Evolutionary conservation across 2,888 invertebrate species (phyloP).

Genomic region (Sarcophaga carnaria): DNA sequence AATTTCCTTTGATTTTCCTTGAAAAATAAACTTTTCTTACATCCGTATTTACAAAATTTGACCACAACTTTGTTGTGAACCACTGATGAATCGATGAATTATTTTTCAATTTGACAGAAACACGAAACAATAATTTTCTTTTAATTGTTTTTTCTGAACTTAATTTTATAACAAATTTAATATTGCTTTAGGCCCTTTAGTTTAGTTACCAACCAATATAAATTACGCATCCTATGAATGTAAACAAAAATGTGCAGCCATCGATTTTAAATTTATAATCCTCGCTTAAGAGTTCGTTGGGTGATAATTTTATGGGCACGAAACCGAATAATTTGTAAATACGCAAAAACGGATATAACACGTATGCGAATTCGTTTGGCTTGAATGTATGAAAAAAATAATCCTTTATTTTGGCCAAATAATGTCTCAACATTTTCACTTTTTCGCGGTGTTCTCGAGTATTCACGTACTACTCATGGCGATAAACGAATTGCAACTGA

Average conservation of each 20-base stretch:
- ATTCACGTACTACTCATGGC: slow-evolving; percentile 14
- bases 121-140: too few species aligned
- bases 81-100: too few species aligned
- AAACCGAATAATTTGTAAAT: slow-evolving; percentile 73
- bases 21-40: too few species aligned
- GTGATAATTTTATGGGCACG: slow-evolving; percentile 72
- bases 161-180: neutral
- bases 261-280: slow-evolving; percentile 67
- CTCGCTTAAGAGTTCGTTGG: slow-evolving; percentile 52
- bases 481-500: slow-evolving; percentile 36
- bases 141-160: neutral
- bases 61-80: too few species aligned
- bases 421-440: slow-evolving; percentile 15
- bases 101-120: too few species aligned
- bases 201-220: slow-evolving; percentile 62
- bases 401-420: slow-evolving; percentile 24
- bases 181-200: too few species aligned
- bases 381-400: slow-evolving; percentile 63
- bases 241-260: slow-evolving; percentile 55
- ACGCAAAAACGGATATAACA: slow-evolving; percentile 74
- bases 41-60: too few species aligned
- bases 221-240: slow-evolving; percentile 54
- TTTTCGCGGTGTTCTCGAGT: neutral
- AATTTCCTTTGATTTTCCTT: too few species aligned
- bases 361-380: slow-evolving; percentile 70